A percentile compares a stretch with the other conserved stretches of the same genome.
Conservation (phyloP, 2,888 invertebrate species). For the Limenitis camilla region DNA sequence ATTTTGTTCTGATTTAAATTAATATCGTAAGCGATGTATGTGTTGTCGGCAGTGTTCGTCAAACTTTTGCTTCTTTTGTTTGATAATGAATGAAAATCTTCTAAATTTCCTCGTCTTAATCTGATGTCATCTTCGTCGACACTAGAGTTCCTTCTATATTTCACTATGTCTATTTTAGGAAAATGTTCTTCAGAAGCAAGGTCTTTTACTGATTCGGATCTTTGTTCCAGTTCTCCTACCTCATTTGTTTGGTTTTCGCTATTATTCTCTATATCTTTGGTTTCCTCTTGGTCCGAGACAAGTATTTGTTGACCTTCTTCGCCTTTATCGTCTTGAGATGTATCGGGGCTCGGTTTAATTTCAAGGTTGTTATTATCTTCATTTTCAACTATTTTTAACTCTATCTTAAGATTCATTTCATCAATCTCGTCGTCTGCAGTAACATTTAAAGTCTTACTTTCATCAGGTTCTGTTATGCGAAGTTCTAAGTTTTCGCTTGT, state of each 20-base stretch:
- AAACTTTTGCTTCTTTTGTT: slow-evolving; percentile 66
- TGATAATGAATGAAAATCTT: slow-evolving; percentile 55
- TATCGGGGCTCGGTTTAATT: not conserved
- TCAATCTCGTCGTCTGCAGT: slow-evolving; percentile 51
- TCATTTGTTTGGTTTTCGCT: slow-evolving; percentile 16
- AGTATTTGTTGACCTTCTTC: not conserved
- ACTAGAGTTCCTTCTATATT: slow-evolving; percentile 65
- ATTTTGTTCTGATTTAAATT: slow-evolving; percentile 51
- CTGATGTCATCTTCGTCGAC: slow-evolving; percentile 63
- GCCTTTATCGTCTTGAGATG: not conserved
- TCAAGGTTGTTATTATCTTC: slow-evolving; percentile 38
- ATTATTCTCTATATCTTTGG: slow-evolving; percentile 14
- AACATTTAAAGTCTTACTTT: slow-evolving; percentile 32
- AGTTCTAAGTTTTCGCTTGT: slow-evolving; percentile 44
- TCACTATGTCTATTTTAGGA: slow-evolving; percentile 57
- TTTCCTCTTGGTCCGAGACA: slow-evolving; percentile 11
- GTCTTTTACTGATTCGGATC: slow-evolving; percentile 45
- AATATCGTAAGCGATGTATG: slow-evolving; percentile 54
- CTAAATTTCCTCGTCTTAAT: slow-evolving; percentile 59
- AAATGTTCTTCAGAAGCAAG: slow-evolving; percentile 47
- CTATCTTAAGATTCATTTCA: slow-evolving; percentile 54
- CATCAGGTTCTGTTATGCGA: slow-evolving; percentile 40
- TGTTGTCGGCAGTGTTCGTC: slow-evolving; percentile 47
- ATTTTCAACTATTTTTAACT: slow-evolving; percentile 69
- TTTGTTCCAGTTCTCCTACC: slow-evolving; percentile 27